Conservation (phyloP, 2,888 invertebrate species). For the Drosophila dives region DNA sequence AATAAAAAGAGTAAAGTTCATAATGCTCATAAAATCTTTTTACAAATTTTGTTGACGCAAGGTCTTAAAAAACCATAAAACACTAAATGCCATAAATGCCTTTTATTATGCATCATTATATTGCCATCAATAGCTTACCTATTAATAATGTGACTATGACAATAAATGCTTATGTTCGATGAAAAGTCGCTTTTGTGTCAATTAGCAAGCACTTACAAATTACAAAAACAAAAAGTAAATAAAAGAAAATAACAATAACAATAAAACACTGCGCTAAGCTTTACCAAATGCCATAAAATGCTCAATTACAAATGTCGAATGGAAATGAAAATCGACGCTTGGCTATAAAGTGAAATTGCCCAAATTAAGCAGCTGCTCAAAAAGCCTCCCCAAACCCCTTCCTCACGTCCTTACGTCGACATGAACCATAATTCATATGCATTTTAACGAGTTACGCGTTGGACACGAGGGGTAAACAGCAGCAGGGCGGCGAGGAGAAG, state of each 20-base stretch:
- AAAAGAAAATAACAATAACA: background rate
- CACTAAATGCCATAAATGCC: background rate
- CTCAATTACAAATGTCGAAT: constrained; percentile 42
- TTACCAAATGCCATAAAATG: constrained; percentile 37
- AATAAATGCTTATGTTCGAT: constrained; percentile 15
- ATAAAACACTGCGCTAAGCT: constrained; percentile 13
- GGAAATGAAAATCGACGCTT: constrained; percentile 47
- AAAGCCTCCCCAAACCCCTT: constrained; percentile 1
- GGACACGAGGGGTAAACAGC: background rate
- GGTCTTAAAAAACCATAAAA: background rate
- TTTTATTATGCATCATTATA: background rate
- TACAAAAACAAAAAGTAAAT: constrained; percentile 4
- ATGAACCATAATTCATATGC: constrained; percentile 61
- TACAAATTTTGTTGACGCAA: background rate
- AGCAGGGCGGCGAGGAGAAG: background rate
- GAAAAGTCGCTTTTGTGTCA: constrained; percentile 46
- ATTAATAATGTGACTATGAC: constrained; percentile 10
- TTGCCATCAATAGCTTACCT: constrained; percentile 3
- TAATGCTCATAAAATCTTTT: background rate
- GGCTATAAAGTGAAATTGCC: constrained; percentile 64
- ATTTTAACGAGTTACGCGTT: constrained; percentile 34
- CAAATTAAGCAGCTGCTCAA: constrained; percentile 66
- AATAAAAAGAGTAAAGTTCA: background rate
- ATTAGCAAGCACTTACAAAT: constrained; percentile 59
- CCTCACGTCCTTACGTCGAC: background rate